Conservation (phyloP, 2,113 vertebrate genomes). For the Enhydra lutris region DNA sequence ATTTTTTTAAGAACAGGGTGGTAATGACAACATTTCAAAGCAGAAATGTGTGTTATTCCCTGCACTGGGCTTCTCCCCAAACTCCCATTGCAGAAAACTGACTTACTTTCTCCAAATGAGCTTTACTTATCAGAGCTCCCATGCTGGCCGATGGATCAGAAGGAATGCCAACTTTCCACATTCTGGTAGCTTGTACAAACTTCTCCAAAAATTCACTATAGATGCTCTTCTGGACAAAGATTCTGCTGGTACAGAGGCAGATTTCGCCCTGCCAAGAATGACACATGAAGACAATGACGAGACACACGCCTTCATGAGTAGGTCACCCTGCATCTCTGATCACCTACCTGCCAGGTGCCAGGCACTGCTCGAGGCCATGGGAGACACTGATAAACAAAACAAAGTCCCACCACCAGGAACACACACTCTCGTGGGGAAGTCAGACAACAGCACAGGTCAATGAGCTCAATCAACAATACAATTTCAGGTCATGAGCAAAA, state of each 20-base stretch:
- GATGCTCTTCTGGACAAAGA: slow-evolving; percentile 94
- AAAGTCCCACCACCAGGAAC: background rate
- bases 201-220: slow-evolving; percentile 90
- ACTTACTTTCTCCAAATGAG: slow-evolving; percentile 94
- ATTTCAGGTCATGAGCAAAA: background rate
- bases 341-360: background rate
- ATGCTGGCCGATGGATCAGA: slow-evolving; percentile 86
- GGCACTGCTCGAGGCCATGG: background rate
- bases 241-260: slow-evolving; percentile 97
- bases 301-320: background rate
- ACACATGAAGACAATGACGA: background rate
- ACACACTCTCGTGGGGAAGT: background rate
- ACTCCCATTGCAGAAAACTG: background rate
- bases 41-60: background rate
- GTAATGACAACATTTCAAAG: background rate
- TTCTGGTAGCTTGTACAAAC: slow-evolving; percentile 91
- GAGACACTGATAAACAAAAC: background rate
- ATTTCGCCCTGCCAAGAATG: slow-evolving; percentile 91
- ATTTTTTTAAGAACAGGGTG: background rate
- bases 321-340: background rate
- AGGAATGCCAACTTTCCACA: slow-evolving; percentile 92
- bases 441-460: background rate
- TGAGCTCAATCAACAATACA: background rate
- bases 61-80: background rate
- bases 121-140: slow-evolving; percentile 95